phyloP scores from a whole-genome alignment of 2,888 invertebrate genomes.

The Epirrhoe alternata region DNA sequence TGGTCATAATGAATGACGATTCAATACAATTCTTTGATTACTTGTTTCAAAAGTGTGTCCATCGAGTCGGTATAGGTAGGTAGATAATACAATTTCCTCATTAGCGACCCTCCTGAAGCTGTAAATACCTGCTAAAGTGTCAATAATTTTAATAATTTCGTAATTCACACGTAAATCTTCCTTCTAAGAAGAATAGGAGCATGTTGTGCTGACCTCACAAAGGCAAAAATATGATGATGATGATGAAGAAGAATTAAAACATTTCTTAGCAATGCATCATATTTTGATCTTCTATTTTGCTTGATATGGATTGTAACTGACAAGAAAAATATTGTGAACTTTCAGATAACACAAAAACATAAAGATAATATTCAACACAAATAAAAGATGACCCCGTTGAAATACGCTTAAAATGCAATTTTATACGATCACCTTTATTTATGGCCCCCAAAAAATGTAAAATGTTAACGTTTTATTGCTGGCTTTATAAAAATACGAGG shows the following conservation, averaged over 20 bases:
- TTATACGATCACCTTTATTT: slow-evolving; percentile 79
- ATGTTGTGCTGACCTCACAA: no score
- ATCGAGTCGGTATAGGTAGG: background rate
- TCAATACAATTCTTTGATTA: background rate
- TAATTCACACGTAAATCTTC: background rate
- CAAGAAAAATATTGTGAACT: background rate
- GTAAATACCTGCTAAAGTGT: background rate
- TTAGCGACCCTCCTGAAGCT: background rate
- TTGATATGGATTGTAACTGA: background rate
- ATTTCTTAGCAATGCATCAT: no score
- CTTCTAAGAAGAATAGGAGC: no score
- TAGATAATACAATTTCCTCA: background rate
- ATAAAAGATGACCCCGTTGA: slow-evolving; percentile 72
- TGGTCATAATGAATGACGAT: slow-evolving; percentile 6
- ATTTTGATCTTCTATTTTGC: no score
- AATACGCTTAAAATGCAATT: slow-evolving; percentile 84
- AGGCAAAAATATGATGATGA: no score
- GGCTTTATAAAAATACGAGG: slow-evolving; percentile 80
- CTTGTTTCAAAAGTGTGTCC: background rate
- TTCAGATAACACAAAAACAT: background rate
- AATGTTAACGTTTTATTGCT: slow-evolving; percentile 84
- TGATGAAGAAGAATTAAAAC: no score
- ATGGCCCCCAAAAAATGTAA: slow-evolving; percentile 81
- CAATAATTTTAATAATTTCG: background rate
- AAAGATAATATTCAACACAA: slow-evolving; percentile 29